phyloP scores from a whole-genome alignment of 2,888 invertebrate genomes.

The Catocala fraxini region DNA sequence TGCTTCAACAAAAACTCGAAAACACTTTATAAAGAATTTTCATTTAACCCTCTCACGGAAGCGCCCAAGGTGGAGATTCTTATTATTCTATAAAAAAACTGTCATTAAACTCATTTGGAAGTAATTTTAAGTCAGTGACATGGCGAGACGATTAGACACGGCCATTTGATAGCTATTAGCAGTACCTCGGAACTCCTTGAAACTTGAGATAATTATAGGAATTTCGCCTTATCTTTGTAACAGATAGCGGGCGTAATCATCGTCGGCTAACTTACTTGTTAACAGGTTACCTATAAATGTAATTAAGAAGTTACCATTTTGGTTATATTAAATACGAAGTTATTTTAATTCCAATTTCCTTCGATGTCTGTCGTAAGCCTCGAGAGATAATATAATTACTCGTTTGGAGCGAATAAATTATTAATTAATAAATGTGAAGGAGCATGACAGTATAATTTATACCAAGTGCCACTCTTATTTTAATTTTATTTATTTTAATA shows the following conservation, averaged over 20 bases:
- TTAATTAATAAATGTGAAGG: too few species aligned
- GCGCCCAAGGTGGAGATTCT: constrained; percentile 43
- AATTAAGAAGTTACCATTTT: constrained; percentile 2
- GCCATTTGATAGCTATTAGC: constrained; percentile 67
- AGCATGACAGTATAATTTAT: too few species aligned
- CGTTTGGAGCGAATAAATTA: background rate
- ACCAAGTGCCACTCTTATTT: too few species aligned
- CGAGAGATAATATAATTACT: background rate
- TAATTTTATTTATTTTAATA: too few species aligned
- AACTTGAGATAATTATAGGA: constrained; percentile 40
- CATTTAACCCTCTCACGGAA: constrained; percentile 49
- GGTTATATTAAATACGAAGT: constrained; percentile 1
- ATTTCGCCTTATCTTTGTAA: constrained; percentile 16
- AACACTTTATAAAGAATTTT: constrained; percentile 50
- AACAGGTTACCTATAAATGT: constrained; percentile 13
- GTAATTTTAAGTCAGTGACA: constrained; percentile 64
- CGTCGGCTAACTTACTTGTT: constrained; percentile 6
- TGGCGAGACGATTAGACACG: constrained; percentile 59
- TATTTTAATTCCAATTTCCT: constrained; percentile 5
- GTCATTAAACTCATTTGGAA: constrained; percentile 68
- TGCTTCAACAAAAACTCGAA: constrained; percentile 38
- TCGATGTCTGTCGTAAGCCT: background rate
- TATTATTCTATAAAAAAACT: constrained; percentile 51
- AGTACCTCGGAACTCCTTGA: constrained; percentile 47
- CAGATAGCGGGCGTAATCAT: constrained; percentile 13